Base-by-base conservation (phyloP, 2,113 vertebrate genomes). In the Colistium nudipinnis region DNA sequence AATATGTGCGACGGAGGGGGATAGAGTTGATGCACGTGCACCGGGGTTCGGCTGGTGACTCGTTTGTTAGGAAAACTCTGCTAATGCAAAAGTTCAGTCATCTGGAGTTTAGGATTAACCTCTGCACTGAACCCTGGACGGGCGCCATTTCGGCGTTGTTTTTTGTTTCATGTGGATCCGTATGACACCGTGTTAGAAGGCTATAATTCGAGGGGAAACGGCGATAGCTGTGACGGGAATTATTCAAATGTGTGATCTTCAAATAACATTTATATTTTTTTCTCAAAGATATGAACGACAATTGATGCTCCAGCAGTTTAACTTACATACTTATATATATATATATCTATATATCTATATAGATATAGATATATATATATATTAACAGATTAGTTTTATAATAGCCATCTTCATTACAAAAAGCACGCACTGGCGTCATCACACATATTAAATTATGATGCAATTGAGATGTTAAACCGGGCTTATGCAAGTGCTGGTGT, bases 391-490 rank as follows among this genome's bases (percentile, higher is more conserved):
- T 38, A 54, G 1, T 54, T 68, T 62, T 33, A 67, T 43, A 35
- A 61, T 12, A 28, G 13, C 13, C 25, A 48, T 54, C 20, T 30
- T 70, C 41, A 45, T 57, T 44, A 52, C 33, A 36, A 56, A 62
- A 52, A 35, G 31, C 31, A 35, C 24, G 56, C 28, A 52, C 22
- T 10, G 63, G 41, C 36, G 52, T 56, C 33, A 53, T 74, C 30
- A 73, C 62, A 53, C 25, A 41, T 25, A 59, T 45, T n/a, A 22
- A 64, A 62, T 56, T 44, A 66, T 33, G 9, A 33, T n/a, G n/a
- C n/a, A n/a, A n/a, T n/a, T n/a, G 31, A 62, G 43, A 65, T 70
- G 39, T 70, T 67, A 43, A 67, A 61, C 28, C 51, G 45, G 62
- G 39, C 62, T 14, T 25, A 38, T 39, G 3, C 31, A 48, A 28